These are phyloP conservation scores for Drosophila rhopaloa DNA, from an alignment of 1,140 invertebrate genomes.

Conservation along the genomic window DNA sequence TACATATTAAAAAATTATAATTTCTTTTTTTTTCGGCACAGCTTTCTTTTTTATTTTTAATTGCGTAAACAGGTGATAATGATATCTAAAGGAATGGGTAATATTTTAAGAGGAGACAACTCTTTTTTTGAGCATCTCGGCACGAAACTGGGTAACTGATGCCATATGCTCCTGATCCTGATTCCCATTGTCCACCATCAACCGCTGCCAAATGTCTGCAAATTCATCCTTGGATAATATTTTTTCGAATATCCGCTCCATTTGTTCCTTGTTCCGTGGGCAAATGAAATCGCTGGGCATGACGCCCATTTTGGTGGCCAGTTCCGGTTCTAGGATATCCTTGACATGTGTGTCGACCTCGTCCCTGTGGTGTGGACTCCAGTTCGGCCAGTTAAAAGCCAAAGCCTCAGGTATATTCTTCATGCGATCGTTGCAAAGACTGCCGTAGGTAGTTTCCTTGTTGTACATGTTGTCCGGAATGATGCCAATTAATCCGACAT, in stretches of 20 bases:
- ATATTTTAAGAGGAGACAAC: background rate
- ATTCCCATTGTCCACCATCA: slow-evolving; percentile 9
- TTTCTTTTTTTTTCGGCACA: too few relatives aligned
- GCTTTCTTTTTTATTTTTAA: background rate
- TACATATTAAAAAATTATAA: too few relatives aligned
- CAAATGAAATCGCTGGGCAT: slow-evolving; percentile 43
- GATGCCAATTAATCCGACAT: slow-evolving; percentile 25
- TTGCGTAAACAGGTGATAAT: background rate
- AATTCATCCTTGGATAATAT: slow-evolving; percentile 38
- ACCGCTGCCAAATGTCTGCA: slow-evolving; percentile 45
- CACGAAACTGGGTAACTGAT: slow-evolving; percentile 56
- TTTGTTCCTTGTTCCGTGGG: slow-evolving; percentile 42
- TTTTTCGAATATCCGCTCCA: slow-evolving; percentile 57
- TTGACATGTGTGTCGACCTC: slow-evolving; percentile 19
- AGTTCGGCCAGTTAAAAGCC: background rate
- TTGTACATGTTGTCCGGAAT: slow-evolving; percentile 46
- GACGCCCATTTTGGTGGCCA: slow-evolving; percentile 40
- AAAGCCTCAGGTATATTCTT: slow-evolving; percentile 27
- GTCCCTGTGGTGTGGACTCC: slow-evolving; percentile 11
- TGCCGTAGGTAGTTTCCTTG: slow-evolving; percentile 63
- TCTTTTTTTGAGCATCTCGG: slow-evolving; percentile 6
- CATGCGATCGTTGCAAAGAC: slow-evolving; percentile 50
- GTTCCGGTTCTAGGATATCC: slow-evolving; percentile 52
- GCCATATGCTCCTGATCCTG: slow-evolving; percentile 17
- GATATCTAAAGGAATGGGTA: too few relatives aligned